Conservation (phyloP, 2,113 vertebrate genomes). For the Martes martes region DNA sequence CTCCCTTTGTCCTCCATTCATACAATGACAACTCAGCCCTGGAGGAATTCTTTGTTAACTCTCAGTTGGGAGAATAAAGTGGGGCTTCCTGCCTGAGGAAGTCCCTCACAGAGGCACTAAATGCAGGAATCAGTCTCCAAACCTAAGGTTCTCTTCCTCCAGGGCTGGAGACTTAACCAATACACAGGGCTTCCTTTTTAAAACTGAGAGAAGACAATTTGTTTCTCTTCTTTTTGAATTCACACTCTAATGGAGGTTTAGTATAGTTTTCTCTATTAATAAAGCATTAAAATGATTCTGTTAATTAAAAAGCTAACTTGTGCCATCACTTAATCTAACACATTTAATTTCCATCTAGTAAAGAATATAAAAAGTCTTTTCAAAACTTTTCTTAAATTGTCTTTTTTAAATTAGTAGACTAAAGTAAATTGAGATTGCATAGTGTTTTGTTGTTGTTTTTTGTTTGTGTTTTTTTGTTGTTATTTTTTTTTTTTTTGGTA, state of each 20-base stretch:
- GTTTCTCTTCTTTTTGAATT: background rate
- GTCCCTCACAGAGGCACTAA: background rate
- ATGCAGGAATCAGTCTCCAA: background rate
- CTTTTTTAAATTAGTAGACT: background rate
- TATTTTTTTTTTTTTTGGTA: background rate
- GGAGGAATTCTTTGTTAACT: background rate
- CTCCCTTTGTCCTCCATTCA: background rate
- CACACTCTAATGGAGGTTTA: background rate
- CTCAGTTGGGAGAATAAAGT: background rate
- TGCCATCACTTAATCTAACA: background rate
- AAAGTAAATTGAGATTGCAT: background rate
- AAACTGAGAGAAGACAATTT: background rate
- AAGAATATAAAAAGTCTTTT: background rate
- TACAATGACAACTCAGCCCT: background rate
- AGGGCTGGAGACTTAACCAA: background rate
- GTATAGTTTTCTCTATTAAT: background rate
- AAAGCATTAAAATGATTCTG: background rate
- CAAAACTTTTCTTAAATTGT: background rate
- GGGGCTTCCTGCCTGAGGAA: background rate
- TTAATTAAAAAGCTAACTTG: background rate
- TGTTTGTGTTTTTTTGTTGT: background rate
- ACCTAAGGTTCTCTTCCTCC: background rate
- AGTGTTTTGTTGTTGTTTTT: background rate
- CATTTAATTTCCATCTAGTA: background rate
- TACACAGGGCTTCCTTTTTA: background rate